Conservation (phyloP, 92 coral and sea anemone species). For the Umimayanthus kanabou region DNA sequence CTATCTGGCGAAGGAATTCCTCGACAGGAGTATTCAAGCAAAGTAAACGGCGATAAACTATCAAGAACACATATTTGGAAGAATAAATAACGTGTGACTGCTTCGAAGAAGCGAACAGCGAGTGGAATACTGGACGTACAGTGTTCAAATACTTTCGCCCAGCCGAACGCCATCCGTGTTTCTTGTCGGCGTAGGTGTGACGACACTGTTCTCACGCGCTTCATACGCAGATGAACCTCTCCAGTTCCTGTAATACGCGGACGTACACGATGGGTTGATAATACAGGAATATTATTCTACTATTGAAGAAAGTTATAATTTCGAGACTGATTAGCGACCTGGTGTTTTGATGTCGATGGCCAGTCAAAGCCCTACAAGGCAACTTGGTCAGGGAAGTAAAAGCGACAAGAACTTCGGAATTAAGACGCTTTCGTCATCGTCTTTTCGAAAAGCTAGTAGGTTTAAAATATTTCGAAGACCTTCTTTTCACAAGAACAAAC, state of each 20-base stretch:
- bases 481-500: slow-evolving; percentile 69
- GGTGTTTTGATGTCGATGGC: slow-evolving; percentile 24
- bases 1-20: slow-evolving; percentile 39
- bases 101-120: slow-evolving; percentile 40
- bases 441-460: slow-evolving; percentile 40
- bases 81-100: slow-evolving; percentile 19
- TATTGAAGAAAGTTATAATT: not conserved
- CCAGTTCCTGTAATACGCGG: slow-evolving; percentile 9
- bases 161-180: slow-evolving; percentile 15
- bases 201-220: slow-evolving; percentile 42
- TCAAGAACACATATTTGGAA: slow-evolving; percentile 15
- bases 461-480: slow-evolving; percentile 79
- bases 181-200: slow-evolving; percentile 39
- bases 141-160: slow-evolving; percentile 35
- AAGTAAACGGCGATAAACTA: slow-evolving; percentile 6
- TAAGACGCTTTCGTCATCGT: slow-evolving; percentile 43
- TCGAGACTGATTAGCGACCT: not conserved
- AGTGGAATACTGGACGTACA: slow-evolving; percentile 23
- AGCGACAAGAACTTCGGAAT: slow-evolving; percentile 17
- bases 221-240: slow-evolving; percentile 27
- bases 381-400: slow-evolving; percentile 30
- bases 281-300: not conserved
- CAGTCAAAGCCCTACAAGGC: slow-evolving; percentile 25
- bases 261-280: slow-evolving; percentile 29
- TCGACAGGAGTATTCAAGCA: slow-evolving; percentile 22